phyloP scores from a whole-genome alignment of 2,113 vertebrate genomes.

The Myiagra hebetior region DNA sequence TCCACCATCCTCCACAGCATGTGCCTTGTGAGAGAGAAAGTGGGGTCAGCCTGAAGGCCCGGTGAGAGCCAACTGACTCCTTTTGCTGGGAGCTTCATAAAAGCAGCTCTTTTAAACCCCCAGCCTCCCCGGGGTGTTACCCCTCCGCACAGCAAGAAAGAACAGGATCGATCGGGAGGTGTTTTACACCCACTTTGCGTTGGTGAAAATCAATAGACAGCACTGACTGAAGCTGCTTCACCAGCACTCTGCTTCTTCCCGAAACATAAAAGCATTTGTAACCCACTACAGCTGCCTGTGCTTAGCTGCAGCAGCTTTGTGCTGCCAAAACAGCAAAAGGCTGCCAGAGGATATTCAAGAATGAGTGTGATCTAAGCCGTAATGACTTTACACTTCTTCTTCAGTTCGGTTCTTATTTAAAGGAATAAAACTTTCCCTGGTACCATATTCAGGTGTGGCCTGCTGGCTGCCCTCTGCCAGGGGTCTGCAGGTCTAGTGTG shows the following conservation, averaged over 20 bases:
- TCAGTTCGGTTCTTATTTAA: not conserved
- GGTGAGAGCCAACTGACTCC: not conserved
- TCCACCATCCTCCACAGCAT: not conserved
- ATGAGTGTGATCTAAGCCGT: slow-evolving; percentile 1
- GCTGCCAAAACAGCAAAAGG: not conserved
- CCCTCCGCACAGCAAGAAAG: not conserved
- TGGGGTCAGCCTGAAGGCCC: not conserved
- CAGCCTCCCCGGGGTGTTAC: not conserved
- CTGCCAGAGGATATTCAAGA: slow-evolving; percentile 13
- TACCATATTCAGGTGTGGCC: not conserved
- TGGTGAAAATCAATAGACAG: not conserved
- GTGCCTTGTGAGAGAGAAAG: not conserved
- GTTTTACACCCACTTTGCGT: not conserved
- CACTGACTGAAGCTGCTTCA: not conserved
- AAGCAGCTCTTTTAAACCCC: not conserved
- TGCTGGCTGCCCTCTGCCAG: not conserved
- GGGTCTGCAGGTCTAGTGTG: not conserved
- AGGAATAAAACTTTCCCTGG: not conserved
- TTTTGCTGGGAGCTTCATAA: not conserved
- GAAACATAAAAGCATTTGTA: not conserved
- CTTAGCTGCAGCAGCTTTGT: not conserved
- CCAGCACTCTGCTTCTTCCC: not conserved
- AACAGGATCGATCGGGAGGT: not conserved
- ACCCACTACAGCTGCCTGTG: not conserved
- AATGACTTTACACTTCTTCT: slow-evolving; percentile 33